These are phyloP conservation scores for Darevskia mixta DNA, from an alignment of 2,797 vertebrate species.

Conservation along the genomic window DNA sequence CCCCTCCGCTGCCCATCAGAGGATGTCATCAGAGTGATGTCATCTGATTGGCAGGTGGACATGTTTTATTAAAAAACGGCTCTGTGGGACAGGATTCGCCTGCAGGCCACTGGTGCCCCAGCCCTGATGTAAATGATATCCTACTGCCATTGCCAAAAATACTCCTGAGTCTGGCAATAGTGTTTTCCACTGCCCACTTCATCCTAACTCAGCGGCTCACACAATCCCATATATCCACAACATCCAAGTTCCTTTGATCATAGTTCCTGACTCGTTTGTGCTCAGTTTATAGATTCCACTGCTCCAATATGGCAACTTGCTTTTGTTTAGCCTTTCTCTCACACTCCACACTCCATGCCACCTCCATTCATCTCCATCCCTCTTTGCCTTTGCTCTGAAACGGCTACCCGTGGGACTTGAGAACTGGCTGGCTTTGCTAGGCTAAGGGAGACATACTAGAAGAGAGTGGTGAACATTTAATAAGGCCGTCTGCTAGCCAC, in stretches of 20 bases:
- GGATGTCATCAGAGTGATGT: too few relatives aligned
- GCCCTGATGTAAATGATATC: neutral
- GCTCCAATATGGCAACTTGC: neutral
- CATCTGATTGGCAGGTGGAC: too few relatives aligned
- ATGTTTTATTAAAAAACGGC: too few relatives aligned
- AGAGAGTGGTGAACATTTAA: neutral
- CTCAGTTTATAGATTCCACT: neutral
- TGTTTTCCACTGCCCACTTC: neutral
- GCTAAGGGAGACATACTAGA: neutral
- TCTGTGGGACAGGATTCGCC: too few relatives aligned
- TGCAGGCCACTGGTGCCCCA: too few relatives aligned
- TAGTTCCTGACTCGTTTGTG: neutral
- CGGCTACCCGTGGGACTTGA: neutral
- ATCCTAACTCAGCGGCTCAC: neutral
- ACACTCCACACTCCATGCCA: neutral
- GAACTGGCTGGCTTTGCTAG: neutral
- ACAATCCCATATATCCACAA: neutral
- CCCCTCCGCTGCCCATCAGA: too few relatives aligned
- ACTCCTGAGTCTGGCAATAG: neutral
- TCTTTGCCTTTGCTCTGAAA: conserved; percentile 1
- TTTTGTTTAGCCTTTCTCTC: neutral
- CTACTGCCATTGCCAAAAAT: neutral
- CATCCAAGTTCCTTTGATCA: neutral
- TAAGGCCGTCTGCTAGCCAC: neutral
- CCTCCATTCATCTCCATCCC: neutral